Conservation (phyloP, 2,888 invertebrate genomes). For the Micropterix aruncella region DNA sequence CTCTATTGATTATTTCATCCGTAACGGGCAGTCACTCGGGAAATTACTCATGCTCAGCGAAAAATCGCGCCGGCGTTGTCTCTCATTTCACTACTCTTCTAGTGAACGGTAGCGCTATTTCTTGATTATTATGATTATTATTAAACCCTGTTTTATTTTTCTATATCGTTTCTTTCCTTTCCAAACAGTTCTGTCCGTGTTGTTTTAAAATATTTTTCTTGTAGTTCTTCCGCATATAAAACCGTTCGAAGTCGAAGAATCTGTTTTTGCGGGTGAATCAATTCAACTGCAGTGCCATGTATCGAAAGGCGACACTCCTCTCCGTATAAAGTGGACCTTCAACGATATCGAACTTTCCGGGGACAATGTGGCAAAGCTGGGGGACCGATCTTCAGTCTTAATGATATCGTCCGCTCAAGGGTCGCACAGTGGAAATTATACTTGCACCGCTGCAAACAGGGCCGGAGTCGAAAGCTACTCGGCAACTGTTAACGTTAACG, state of each 20-base stretch:
- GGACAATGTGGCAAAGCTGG: slow-evolving; percentile 33
- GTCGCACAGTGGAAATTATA: slow-evolving; percentile 62
- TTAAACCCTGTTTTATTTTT: slow-evolving; percentile 3
- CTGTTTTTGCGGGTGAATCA: slow-evolving; percentile 45
- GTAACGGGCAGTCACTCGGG: slow-evolving; percentile 45
- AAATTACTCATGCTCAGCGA: slow-evolving; percentile 48
- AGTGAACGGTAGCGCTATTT: slow-evolving; percentile 47
- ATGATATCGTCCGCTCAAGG: slow-evolving; percentile 53
- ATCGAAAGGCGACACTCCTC: slow-evolving; percentile 58
- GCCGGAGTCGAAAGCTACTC: slow-evolving; percentile 54
- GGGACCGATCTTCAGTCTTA: slow-evolving; percentile 51
- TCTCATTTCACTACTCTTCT: slow-evolving; percentile 41
- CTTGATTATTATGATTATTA: neutral
- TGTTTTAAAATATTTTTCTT: slow-evolving; percentile 17
- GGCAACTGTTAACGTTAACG: slow-evolving; percentile 58
- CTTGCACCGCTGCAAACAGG: slow-evolving; percentile 56
- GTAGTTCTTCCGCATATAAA: slow-evolving; percentile 49
- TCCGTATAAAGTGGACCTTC: slow-evolving; percentile 59
- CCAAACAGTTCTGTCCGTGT: too few relatives aligned
- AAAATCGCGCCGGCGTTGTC: slow-evolving; percentile 41
- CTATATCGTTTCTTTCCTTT: neutral
- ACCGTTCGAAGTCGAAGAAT: slow-evolving; percentile 43
- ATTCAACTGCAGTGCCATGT: slow-evolving; percentile 52
- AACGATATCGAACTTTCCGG: slow-evolving; percentile 39
- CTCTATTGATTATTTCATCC: slow-evolving; percentile 41